Percentiles rank a stretch among this genome's conserved stretches.
phyloP scores from a whole-genome alignment of 1,140 invertebrate species.

The Caenorhabditis elegans region DNA sequence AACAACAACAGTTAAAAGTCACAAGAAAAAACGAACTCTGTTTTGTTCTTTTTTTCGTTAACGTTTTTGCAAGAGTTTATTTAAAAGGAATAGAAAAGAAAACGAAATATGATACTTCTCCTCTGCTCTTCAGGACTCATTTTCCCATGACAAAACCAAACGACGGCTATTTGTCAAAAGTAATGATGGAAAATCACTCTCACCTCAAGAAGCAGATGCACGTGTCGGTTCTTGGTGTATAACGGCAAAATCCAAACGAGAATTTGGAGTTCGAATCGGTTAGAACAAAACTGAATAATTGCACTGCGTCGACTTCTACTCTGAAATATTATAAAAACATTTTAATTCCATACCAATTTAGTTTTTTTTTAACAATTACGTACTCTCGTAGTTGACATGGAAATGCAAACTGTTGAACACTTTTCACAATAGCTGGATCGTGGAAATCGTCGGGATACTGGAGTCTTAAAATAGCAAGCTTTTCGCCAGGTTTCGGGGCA shows the following conservation, averaged over 20 bases:
- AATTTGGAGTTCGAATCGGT: constrained; percentile 53
- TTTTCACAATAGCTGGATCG: constrained; percentile 51
- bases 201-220: constrained; percentile 60
- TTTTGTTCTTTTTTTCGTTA: background rate
- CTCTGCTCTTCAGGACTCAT: background rate
- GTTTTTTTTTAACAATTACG: background rate
- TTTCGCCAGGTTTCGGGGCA: background rate
- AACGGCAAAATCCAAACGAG: constrained; percentile 59
- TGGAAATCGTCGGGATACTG: constrained; percentile 56
- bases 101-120: background rate
- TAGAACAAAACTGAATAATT: constrained; percentile 59
- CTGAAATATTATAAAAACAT: constrained; percentile 42
- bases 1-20: background rate
- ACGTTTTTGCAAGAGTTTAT: too few species aligned
- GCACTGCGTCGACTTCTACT: constrained; percentile 56
- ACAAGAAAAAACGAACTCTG: background rate
- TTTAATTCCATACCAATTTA: background rate
- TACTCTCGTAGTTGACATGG: constrained; percentile 45
- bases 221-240: constrained; percentile 55
- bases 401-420: constrained; percentile 57
- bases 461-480: constrained; percentile 12
- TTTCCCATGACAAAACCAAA: background rate
- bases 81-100: background rate
- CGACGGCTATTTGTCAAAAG: background rate
- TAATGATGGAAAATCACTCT: background rate